phyloP scores from a whole-genome alignment of 2,888 invertebrate genomes.

The Campoplex nolae region DNA sequence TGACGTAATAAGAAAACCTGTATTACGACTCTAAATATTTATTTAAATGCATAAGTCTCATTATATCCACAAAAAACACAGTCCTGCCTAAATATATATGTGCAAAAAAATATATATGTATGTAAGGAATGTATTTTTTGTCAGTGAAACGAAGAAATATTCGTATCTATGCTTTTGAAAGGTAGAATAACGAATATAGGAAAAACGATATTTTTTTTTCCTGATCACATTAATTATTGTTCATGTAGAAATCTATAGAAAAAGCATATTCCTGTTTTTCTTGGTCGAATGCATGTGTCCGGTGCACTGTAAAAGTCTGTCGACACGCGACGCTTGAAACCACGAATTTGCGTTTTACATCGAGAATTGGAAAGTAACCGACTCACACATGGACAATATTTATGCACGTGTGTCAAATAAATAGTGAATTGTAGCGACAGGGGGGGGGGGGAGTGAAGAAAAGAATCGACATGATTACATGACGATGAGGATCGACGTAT shows the following conservation, averaged over 20 bases:
- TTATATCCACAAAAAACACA: background rate
- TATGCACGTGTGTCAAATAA: background rate
- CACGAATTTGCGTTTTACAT: constrained; percentile 31
- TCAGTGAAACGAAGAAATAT: background rate
- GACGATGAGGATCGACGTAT: constrained; percentile 51
- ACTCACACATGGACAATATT: background rate
- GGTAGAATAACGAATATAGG: background rate
- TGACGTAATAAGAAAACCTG: constrained; percentile 57
- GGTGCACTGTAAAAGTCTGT: constrained; percentile 48
- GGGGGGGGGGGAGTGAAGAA: background rate
- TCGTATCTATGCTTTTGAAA: background rate
- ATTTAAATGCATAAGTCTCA: background rate
- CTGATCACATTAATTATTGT: background rate
- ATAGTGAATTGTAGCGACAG: background rate
- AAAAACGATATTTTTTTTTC: background rate
- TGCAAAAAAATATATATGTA: background rate
- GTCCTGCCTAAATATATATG: constrained; percentile 2
- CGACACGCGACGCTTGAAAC: constrained; percentile 54
- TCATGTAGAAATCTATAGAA: background rate
- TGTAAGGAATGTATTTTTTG: background rate
- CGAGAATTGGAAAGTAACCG: constrained; percentile 34
- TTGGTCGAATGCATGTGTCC: constrained; percentile 42
- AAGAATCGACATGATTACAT: constrained; percentile 6
- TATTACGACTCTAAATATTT: constrained; percentile 46
- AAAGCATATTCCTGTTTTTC: constrained; percentile 6